phyloP scores from a whole-genome alignment of 2,113 vertebrate genomes.

The Perccottus glenii region DNA sequence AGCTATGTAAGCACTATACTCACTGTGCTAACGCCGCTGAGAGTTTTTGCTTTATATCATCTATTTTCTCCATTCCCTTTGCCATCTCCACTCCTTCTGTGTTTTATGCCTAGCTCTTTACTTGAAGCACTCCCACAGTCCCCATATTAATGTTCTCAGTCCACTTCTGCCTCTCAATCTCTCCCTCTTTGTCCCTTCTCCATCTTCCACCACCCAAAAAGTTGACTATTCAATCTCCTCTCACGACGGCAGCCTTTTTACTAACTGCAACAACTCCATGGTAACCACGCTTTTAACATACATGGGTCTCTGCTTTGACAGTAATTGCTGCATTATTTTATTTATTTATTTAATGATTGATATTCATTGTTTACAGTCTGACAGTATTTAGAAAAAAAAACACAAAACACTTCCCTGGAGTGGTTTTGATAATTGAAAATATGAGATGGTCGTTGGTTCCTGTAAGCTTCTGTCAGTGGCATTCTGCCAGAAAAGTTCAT shows the following conservation, averaged over 20 bases:
- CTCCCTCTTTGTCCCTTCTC: not conserved
- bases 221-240: slow-evolving; percentile 23
- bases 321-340: not conserved
- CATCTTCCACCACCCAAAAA: not conserved
- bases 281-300: slow-evolving; percentile 3
- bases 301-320: not conserved
- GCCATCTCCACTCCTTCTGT: not conserved
- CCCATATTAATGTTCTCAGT: not conserved
- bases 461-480: slow-evolving; percentile 42
- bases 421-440: too few relatives aligned
- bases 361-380: too few relatives aligned
- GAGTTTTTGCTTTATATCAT: slow-evolving; percentile 4
- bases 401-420: too few relatives aligned
- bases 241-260: not conserved
- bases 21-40: not conserved
- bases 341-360: not conserved
- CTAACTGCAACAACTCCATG: slow-evolving; percentile 20
- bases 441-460: too few relatives aligned
- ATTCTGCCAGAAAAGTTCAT: slow-evolving; percentile 51
- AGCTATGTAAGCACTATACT: slow-evolving; percentile 14
- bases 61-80: not conserved
- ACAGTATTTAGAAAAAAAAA: too few relatives aligned
- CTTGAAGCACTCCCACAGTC: not conserved
- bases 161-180: not conserved
- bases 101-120: too few relatives aligned